Conservation (phyloP, 2,797 vertebrate genomes). For the Paedocypris micromegethes region DNA sequence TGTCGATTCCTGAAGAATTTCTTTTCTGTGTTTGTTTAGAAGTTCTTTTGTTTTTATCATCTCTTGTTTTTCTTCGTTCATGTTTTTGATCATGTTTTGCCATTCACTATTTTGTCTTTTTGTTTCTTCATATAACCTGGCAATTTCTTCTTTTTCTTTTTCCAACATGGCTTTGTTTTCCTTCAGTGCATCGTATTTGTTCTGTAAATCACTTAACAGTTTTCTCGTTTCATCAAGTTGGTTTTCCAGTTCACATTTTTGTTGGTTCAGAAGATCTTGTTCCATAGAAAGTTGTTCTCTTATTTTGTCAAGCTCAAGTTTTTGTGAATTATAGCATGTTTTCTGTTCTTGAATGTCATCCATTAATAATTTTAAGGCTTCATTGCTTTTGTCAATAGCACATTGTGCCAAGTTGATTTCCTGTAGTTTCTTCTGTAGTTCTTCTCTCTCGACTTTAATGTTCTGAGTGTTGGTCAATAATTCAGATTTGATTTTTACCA, state of each 20-base stretch:
- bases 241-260: constrained; percentile 8
- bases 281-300: background rate
- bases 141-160: constrained; percentile 1
- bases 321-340: background rate
- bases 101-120: background rate
- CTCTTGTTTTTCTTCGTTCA: constrained; percentile 2
- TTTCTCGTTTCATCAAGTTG: background rate
- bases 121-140: constrained; percentile 7
- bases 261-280: constrained; percentile 5
- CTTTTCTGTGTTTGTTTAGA: constrained; percentile 15
- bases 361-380: background rate
- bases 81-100: background rate
- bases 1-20: constrained; percentile 7
- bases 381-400: constrained; percentile 16
- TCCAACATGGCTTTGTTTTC: constrained; percentile 5
- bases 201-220: background rate
- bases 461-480: background rate
- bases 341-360: constrained; percentile 1
- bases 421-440: background rate
- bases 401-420: constrained; percentile 4
- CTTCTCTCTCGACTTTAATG: background rate
- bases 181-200: background rate
- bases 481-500: background rate
- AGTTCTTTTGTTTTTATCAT: background rate
- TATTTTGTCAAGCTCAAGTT: background rate